These are phyloP conservation scores for Phycodurus eques DNA, from an alignment of 2,113 vertebrate species.

Conservation along the genomic window DNA sequence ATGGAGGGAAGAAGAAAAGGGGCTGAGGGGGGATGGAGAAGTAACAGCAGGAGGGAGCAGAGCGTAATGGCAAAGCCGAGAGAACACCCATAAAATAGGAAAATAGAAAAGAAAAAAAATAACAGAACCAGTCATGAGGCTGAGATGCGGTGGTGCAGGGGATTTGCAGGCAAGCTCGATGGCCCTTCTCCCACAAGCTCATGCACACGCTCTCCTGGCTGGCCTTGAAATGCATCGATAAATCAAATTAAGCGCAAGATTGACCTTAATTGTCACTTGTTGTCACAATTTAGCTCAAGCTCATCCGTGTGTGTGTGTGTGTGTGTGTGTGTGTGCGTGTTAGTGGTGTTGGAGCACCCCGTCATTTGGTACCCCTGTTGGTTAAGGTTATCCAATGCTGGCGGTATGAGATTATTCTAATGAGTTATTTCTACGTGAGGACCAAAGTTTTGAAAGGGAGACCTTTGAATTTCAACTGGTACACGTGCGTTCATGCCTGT, in stretches of 20 bases:
- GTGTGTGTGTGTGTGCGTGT: constrained; percentile 7
- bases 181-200: background rate
- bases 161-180: background rate
- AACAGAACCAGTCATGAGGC: constrained; percentile 16
- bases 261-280: constrained; percentile 48
- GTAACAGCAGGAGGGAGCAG: constrained; percentile 5
- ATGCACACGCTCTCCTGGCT: constrained; percentile 1
- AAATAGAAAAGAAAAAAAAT: constrained; percentile 33
- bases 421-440: constrained; percentile 56
- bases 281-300: background rate
- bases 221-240: constrained; percentile 53
- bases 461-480: constrained; percentile 61
- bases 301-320: background rate
- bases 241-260: constrained; percentile 51
- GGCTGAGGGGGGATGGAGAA: background rate
- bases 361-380: constrained; percentile 8
- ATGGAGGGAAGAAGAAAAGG: constrained; percentile 8
- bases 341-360: background rate
- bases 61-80: constrained; percentile 55
- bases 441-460: constrained; percentile 43
- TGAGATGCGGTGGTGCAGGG: constrained; percentile 5
- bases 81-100: constrained; percentile 62
- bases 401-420: constrained; percentile 50
- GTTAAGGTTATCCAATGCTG: constrained; percentile 52
- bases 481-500: constrained; percentile 15